These are phyloP conservation scores for Rhingia rostrata DNA, from an alignment of 2,888 invertebrate species.

Conservation along the genomic window DNA sequence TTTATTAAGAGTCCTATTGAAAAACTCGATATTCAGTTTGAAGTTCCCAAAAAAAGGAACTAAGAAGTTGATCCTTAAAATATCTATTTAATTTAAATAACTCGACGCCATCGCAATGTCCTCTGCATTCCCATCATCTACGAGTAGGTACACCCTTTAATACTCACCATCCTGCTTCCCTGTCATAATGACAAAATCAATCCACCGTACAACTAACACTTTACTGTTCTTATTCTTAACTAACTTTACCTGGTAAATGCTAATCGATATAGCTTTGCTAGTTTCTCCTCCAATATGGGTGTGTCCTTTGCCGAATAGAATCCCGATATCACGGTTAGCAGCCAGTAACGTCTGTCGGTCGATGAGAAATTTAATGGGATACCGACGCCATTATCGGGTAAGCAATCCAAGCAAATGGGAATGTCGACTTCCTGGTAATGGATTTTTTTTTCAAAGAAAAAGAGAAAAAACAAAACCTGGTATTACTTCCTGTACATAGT, in stretches of 20 bases:
- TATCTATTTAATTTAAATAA: no score
- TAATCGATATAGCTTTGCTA: conserved; percentile 90
- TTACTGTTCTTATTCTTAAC: not conserved
- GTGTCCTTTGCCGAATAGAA: conserved; percentile 84
- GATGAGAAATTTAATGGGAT: conserved; percentile 80
- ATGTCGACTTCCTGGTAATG: conserved; percentile 80
- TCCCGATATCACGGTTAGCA: conserved; percentile 89
- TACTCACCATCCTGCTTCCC: no score
- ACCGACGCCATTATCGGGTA: conserved; percentile 79
- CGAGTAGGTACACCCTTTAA: no score
- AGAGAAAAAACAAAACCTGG: not conserved
- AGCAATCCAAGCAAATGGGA: conserved; percentile 81
- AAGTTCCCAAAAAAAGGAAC: no score
- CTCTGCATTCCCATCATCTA: no score
- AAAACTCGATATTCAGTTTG: no score
- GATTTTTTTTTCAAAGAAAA: conserved; percentile 5
- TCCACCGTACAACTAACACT: not conserved
- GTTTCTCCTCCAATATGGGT: conserved; percentile 88
- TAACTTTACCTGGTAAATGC: conserved; percentile 89
- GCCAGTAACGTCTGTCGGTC: conserved; percentile 90
- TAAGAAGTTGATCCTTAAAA: no score
- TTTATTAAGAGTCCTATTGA: no score
- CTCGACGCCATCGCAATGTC: no score
- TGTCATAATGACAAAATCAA: no score
- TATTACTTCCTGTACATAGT: no score